These are phyloP conservation scores for Ericerus pela DNA, from an alignment of 1,140 invertebrate genomes.

Conservation along the genomic window DNA sequence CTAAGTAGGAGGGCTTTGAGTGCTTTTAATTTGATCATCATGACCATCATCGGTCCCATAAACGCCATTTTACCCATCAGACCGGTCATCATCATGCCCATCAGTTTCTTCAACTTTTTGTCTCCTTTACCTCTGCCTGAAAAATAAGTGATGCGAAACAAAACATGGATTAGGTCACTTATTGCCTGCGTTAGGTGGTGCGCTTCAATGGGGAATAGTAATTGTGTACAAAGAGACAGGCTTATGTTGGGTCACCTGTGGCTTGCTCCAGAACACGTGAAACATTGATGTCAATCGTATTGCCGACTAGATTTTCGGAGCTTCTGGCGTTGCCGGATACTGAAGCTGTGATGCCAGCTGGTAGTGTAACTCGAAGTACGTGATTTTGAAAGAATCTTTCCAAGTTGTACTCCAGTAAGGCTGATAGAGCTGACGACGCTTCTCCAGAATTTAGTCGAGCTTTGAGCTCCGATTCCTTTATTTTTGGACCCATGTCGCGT, in stretches of 20 bases:
- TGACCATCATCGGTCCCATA: constrained; percentile 20
- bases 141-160: not conserved
- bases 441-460: constrained; percentile 18
- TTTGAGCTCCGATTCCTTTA: constrained; percentile 22
- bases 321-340: constrained; percentile 12
- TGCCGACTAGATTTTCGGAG: constrained; percentile 15
- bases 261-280: constrained; percentile 17
- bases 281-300: constrained; percentile 21
- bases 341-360: constrained; percentile 16
- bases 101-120: constrained; percentile 20
- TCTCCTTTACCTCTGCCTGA: constrained; percentile 16
- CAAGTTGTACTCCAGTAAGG: constrained; percentile 18
- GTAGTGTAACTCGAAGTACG: constrained; percentile 18
- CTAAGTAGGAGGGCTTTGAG: constrained; percentile 20
- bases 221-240: no score
- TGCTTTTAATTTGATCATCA: constrained; percentile 22
- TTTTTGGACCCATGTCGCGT: constrained; percentile 20
- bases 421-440: constrained; percentile 13
- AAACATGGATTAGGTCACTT: no score
- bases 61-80: constrained; percentile 21
- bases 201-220: no score
- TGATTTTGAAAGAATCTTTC: constrained; percentile 20
- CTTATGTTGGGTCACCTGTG: no score
- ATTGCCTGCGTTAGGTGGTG: no score
- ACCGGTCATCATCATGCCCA: constrained; percentile 21